phyloP scores from a whole-genome alignment of 2,797 vertebrate genomes.

The Amblyopsis hoosieri region DNA sequence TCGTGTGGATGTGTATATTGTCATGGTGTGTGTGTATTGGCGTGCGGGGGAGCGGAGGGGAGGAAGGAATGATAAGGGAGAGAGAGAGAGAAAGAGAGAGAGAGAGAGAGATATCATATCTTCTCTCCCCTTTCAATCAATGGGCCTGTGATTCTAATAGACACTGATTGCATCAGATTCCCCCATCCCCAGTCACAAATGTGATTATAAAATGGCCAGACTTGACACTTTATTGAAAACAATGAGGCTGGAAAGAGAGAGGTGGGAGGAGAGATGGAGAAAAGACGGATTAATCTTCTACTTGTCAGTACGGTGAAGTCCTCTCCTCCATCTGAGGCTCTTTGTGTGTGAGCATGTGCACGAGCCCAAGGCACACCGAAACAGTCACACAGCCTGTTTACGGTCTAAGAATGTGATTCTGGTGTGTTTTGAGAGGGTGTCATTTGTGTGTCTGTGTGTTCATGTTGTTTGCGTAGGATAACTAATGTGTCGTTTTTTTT shows the following conservation, averaged over 20 bases:
- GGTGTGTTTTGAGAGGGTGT: not conserved
- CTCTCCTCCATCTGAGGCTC: conserved; percentile 52
- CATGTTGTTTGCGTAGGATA: no score
- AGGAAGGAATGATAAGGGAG: not conserved
- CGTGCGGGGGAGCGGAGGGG: not conserved
- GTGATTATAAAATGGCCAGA: conserved; percentile 81
- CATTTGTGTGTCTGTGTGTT: not conserved
- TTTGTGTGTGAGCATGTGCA: conserved; percentile 25
- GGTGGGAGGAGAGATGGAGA: conserved; percentile 51
- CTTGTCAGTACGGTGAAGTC: conserved; percentile 57
- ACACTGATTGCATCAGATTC: conserved; percentile 84
- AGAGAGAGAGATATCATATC: conserved; percentile 65
- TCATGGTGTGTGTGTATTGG: conserved; percentile 2
- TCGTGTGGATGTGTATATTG: conserved; percentile 3
- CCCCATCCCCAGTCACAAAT: conserved; percentile 80
- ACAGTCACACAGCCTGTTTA: no score
- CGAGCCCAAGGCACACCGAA: not conserved
- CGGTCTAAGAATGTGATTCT: not conserved
- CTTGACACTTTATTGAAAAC: conserved; percentile 85
- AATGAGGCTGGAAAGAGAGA: conserved; percentile 73
- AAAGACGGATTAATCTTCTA: conserved; percentile 69
- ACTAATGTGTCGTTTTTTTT: not conserved
- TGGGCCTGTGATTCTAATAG: conserved; percentile 80
- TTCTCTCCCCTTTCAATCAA: conserved; percentile 82
- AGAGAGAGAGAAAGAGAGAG: conserved; percentile 41